Percentiles rank a stretch among this genome's conserved stretches.
These are phyloP conservation scores for Eristalis tenax DNA, from an alignment of 2,888 invertebrate species.

Conservation along the genomic window DNA sequence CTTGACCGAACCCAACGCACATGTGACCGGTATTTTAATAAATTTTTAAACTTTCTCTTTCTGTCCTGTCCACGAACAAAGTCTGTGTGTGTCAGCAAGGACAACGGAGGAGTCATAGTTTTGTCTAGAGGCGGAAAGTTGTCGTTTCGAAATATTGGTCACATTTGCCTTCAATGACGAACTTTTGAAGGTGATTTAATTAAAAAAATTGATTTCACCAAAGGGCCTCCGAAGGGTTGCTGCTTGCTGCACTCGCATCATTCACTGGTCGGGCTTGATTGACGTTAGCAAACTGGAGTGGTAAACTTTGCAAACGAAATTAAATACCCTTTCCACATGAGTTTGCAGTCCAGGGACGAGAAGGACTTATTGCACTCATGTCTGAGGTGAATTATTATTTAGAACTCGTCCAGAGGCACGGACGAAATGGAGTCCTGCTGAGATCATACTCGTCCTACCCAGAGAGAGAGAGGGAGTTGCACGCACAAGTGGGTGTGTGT, in stretches of 20 bases:
- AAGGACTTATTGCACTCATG: background rate
- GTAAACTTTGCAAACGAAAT: background rate
- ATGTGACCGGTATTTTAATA: constrained; percentile 41
- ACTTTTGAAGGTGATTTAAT: constrained; percentile 64
- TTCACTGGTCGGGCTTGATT: background rate
- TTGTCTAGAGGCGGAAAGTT: constrained; percentile 30
- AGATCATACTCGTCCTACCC: too few species aligned
- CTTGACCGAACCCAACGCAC: constrained; percentile 38
- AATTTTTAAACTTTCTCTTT: constrained; percentile 4
- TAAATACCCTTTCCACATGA: background rate
- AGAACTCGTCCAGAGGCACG: too few species aligned
- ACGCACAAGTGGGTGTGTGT: too few species aligned
- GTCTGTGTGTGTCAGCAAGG: background rate
- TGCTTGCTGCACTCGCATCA: background rate
- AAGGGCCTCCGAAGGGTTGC: constrained; percentile 28
- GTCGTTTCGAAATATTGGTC: background rate
- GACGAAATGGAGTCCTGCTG: too few species aligned
- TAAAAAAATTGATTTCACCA: constrained; percentile 55
- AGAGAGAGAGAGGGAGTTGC: too few species aligned
- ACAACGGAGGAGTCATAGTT: constrained; percentile 10
- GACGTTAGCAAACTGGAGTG: background rate
- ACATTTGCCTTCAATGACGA: constrained; percentile 41
- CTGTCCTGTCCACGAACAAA: background rate
- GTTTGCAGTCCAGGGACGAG: background rate
- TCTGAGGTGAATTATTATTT: too few species aligned